Percentiles rank a stretch among this genome's conserved stretches.
Evolutionary conservation across 2,113 vertebrate species (phyloP).

Genomic region (Centrocercus urophasianus): DNA sequence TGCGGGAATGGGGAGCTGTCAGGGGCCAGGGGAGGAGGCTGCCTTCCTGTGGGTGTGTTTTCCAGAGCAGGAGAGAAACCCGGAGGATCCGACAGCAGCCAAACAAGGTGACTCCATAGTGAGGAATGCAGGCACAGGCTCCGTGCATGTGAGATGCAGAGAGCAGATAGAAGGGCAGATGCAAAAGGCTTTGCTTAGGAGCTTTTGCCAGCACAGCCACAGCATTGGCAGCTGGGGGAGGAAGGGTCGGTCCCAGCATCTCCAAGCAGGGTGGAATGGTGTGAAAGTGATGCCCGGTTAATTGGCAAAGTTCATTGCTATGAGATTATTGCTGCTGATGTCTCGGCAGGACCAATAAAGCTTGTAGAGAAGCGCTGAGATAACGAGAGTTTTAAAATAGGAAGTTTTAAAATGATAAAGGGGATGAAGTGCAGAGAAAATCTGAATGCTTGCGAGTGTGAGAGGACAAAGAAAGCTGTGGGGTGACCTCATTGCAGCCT

Average conservation of each 20-base stretch:
- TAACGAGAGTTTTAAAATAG: neutral
- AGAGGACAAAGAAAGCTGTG: neutral
- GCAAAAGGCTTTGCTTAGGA: neutral
- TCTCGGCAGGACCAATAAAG: neutral
- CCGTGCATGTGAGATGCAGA: neutral
- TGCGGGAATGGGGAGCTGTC: neutral
- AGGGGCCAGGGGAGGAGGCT: neutral
- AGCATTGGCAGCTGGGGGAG: neutral
- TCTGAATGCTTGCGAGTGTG: rapidly evolving
- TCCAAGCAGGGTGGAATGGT: rapidly evolving
- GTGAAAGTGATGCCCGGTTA: rapidly evolving
- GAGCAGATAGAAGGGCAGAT: neutral
- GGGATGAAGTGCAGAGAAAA: neutral
- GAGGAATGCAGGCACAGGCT: constrained; percentile 54
- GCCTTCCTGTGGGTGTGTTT: constrained; percentile 57
- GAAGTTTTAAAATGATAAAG: neutral
- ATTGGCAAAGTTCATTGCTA: rapidly evolving
- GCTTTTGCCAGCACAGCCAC: neutral
- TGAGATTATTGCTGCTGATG: rapidly evolving
- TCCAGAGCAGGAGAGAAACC: constrained; percentile 41
- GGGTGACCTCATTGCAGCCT: too few species aligned
- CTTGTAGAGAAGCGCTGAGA: neutral
- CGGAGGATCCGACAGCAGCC: neutral
- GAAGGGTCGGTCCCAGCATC: neutral
- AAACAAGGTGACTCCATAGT: constrained; percentile 25